Evolutionary conservation across 2,797 vertebrate species (phyloP).

Genomic region (Scyliorhinus canicula): DNA sequence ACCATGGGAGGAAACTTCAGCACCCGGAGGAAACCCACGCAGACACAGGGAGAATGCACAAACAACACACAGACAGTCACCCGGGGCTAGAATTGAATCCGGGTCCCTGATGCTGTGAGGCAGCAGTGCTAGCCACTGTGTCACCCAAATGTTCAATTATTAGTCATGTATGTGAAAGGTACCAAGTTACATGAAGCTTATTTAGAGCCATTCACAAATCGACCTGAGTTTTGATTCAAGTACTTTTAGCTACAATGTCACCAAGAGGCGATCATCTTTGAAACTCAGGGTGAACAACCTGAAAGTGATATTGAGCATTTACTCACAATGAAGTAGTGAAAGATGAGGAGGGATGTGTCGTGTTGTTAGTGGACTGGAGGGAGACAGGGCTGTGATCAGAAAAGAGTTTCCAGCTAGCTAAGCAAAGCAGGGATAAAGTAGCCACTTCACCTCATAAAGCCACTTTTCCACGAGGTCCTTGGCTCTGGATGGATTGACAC

Average conservation of each 20-base stretch:
- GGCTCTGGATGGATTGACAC: constrained; percentile 64
- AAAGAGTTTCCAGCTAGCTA: background rate
- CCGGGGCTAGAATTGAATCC: no score
- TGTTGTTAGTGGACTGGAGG: background rate
- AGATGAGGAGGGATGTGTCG: background rate
- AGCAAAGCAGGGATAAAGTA: background rate
- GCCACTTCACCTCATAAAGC: constrained; percentile 61
- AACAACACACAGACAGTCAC: no score
- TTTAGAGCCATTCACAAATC: background rate
- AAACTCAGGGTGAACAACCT: background rate
- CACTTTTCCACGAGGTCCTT: constrained; percentile 69
- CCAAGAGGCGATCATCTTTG: background rate
- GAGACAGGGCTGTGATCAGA: background rate
- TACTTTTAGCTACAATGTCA: background rate
- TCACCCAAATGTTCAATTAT: no score
- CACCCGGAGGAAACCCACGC: no score
- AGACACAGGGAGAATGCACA: no score
- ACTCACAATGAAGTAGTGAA: background rate
- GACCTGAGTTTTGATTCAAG: background rate
- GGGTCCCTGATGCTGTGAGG: no score
- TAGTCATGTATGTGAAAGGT: background rate
- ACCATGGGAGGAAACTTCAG: no score
- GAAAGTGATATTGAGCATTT: background rate
- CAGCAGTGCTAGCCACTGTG: no score
- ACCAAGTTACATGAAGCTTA: background rate